phyloP scores from a whole-genome alignment of 2,797 vertebrate genomes.

The Argyrosomus regius region DNA sequence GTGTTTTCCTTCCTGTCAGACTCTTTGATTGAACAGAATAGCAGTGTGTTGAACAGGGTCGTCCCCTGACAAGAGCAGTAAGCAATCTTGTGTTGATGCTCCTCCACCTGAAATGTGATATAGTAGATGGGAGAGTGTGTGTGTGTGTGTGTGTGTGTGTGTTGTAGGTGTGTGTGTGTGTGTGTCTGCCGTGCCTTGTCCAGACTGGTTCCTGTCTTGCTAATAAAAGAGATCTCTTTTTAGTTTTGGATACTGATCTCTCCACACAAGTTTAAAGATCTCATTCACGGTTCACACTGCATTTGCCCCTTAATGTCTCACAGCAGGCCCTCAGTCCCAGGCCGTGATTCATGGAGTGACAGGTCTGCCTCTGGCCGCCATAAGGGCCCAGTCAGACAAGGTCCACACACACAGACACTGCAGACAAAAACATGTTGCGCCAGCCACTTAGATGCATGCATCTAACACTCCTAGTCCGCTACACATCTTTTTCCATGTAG shows the following conservation, averaged over 20 bases:
- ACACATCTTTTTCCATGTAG: slow-evolving; percentile 2
- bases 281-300: slow-evolving; percentile 86
- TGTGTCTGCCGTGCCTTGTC: slow-evolving; percentile 62
- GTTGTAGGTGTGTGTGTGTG: slow-evolving; percentile 12
- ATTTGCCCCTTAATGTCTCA: slow-evolving; percentile 86
- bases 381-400: slow-evolving; percentile 75
- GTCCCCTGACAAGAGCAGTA: slow-evolving; percentile 66
- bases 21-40: slow-evolving; percentile 63
- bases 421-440: slow-evolving; percentile 63
- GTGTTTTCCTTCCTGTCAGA: slow-evolving; percentile 62
- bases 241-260: slow-evolving; percentile 83
- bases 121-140: slow-evolving; percentile 42
- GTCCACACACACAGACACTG: slow-evolving; percentile 50
- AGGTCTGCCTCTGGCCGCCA: slow-evolving; percentile 80
- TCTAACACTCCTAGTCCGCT: slow-evolving; percentile 6
- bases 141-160: slow-evolving; percentile 19
- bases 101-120: slow-evolving; percentile 74
- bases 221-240: slow-evolving; percentile 86
- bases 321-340: slow-evolving; percentile 81
- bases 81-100: slow-evolving; percentile 70
- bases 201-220: slow-evolving; percentile 79
- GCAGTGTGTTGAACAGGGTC: slow-evolving; percentile 56
- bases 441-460: slow-evolving; percentile 26
- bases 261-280: slow-evolving; percentile 82
- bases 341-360: slow-evolving; percentile 86